Percentiles rank a stretch among this genome's conserved stretches.
Conservation (phyloP, 2,888 invertebrate genomes). For the Eueremaeus valkanovi region DNA sequence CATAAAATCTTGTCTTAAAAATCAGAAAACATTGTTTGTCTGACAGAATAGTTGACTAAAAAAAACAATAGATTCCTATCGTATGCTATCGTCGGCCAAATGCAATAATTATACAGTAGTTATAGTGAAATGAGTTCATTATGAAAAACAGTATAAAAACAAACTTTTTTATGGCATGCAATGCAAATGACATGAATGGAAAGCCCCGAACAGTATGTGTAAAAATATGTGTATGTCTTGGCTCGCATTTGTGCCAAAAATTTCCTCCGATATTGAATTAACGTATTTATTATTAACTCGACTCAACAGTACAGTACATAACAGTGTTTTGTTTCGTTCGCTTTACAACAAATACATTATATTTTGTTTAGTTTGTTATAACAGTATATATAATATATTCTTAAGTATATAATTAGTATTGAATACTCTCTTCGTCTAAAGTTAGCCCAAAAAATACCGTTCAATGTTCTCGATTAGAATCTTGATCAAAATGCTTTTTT, state of each 20-base stretch:
- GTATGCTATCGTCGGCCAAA: too few relatives aligned
- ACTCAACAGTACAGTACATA: conserved; percentile 2
- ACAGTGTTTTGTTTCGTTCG: neutral
- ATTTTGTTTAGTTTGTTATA: neutral
- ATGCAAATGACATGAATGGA: neutral
- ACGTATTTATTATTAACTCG: neutral
- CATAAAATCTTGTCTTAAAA: too few relatives aligned
- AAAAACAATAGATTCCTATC: too few relatives aligned
- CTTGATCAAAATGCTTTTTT: neutral
- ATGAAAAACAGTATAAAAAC: neutral
- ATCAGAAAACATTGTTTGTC: too few relatives aligned
- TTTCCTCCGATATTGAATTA: neutral
- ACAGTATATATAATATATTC: neutral
- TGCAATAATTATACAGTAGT: too few relatives aligned
- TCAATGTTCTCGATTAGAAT: neutral
- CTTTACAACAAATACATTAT: neutral
- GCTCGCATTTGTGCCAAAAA: conserved; percentile 15
- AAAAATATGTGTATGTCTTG: neutral
- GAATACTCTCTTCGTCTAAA: neutral
- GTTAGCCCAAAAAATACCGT: neutral
- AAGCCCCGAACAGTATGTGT: neutral
- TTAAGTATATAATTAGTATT: neutral
- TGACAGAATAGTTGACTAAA: too few relatives aligned
- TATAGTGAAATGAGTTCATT: neutral
- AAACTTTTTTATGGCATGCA: neutral